Conservation (phyloP, 1,140 invertebrate genomes). For the Papilio machaon region DNA sequence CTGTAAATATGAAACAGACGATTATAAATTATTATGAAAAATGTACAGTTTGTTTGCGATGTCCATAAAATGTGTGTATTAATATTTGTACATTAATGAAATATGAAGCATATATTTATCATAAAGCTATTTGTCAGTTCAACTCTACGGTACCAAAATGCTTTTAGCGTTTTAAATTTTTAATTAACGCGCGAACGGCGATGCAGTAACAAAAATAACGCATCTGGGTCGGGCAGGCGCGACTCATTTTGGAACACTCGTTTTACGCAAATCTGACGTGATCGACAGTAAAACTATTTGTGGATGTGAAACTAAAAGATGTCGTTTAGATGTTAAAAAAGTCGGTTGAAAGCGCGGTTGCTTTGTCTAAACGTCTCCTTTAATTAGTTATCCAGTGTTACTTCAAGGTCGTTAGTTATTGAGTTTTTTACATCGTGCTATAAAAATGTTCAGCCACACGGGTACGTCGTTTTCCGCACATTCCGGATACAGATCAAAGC, state of each 20-base stretch:
- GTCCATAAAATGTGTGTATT: not conserved
- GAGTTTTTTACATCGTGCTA: slow-evolving; percentile 10
- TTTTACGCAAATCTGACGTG: slow-evolving; percentile 55
- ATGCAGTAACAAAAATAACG: slow-evolving; percentile 73
- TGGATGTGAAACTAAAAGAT: slow-evolving; percentile 41
- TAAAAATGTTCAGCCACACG: slow-evolving; percentile 70
- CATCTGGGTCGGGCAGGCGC: slow-evolving; percentile 58
- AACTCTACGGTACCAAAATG: slow-evolving; percentile 16
- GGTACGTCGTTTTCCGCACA: slow-evolving; percentile 57
- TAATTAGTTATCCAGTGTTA: slow-evolving; percentile 42
- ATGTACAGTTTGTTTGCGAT: not conserved
- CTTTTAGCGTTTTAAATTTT: slow-evolving; percentile 64
- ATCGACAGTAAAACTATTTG: slow-evolving; percentile 66
- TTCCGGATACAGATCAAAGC: slow-evolving; percentile 44
- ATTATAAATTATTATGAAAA: not conserved
- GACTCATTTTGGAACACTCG: slow-evolving; percentile 63
- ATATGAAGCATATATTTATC: slow-evolving; percentile 40
- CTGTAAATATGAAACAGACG: no score
- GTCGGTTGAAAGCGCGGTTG: slow-evolving; percentile 36
- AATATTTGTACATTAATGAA: slow-evolving; percentile 25
- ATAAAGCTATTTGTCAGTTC: slow-evolving; percentile 38
- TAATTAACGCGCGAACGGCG: slow-evolving; percentile 62
- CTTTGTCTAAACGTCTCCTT: slow-evolving; percentile 37
- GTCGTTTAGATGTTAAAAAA: slow-evolving; percentile 2
- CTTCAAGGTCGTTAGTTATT: slow-evolving; percentile 35